A percentile compares a stretch with the other conserved stretches of the same genome.
Conservation (phyloP, 1,140 invertebrate species). For the Wasmannia auropunctata region DNA sequence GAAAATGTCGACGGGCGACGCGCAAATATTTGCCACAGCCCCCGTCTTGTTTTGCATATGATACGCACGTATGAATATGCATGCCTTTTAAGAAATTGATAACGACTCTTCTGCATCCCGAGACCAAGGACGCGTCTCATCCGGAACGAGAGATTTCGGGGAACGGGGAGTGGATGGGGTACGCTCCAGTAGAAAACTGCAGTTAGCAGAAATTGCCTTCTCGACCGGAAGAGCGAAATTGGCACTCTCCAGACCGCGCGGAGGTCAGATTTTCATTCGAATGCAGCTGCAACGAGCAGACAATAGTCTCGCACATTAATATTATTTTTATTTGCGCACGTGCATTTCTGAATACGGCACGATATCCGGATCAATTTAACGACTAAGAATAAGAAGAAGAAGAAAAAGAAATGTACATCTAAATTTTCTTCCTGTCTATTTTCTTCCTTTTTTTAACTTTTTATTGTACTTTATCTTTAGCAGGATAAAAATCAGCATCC, state of each 20-base stretch:
- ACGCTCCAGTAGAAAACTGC: slow-evolving; percentile 7
- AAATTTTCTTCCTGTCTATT: neutral
- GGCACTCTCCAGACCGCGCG: neutral
- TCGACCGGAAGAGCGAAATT: neutral
- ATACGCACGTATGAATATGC: slow-evolving; percentile 60
- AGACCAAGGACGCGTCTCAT: slow-evolving; percentile 21
- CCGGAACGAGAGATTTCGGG: neutral
- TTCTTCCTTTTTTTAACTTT: neutral
- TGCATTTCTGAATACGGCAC: neutral
- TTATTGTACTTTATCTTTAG: neutral
- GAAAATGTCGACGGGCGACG: slow-evolving; percentile 40
- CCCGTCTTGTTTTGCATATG: slow-evolving; percentile 50
- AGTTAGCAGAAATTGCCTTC: neutral
- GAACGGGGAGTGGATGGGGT: neutral
- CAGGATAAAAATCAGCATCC: neutral
- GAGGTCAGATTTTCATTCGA: slow-evolving; percentile 10
- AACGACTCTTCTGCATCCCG: slow-evolving; percentile 18
- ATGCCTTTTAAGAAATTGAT: slow-evolving; percentile 64
- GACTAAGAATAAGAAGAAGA: no score
- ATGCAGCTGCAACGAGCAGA: neutral
- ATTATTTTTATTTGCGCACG: neutral
- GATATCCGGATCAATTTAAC: no score
- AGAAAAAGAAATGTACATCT: neutral
- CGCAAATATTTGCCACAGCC: slow-evolving; percentile 47
- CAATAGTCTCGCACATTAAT: neutral